These are phyloP conservation scores for Drosophila simulans DNA, from an alignment of 1,140 invertebrate species.

Conservation along the genomic window DNA sequence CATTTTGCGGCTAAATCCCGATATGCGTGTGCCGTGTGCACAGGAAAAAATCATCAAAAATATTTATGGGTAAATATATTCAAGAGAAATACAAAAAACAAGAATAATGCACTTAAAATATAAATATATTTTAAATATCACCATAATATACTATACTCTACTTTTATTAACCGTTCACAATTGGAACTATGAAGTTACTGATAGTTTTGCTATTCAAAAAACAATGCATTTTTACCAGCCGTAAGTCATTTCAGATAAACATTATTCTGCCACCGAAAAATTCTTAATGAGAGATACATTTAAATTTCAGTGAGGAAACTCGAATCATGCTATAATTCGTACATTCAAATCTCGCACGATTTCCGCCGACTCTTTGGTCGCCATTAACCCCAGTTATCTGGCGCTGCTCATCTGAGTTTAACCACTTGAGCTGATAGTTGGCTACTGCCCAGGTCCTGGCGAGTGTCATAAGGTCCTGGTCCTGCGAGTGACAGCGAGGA, in stretches of 20 bases:
- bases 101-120: too few species aligned
- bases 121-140: too few species aligned
- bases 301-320: background rate
- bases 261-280: too few species aligned
- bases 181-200: too few species aligned
- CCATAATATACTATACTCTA: too few species aligned
- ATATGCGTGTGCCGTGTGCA: conserved; percentile 5
- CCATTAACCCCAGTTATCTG: conserved; percentile 51
- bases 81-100: too few species aligned
- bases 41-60: background rate
- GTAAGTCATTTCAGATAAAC: too few species aligned
- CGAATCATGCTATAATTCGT: too few species aligned
- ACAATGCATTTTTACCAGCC: too few species aligned
- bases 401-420: conserved; percentile 59
- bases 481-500: conserved; percentile 49
- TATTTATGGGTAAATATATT: background rate
- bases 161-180: too few species aligned
- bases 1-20: conserved; percentile 36
- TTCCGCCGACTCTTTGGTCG: conserved; percentile 46
- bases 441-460: conserved; percentile 34
- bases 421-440: conserved; percentile 47
- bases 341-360: conserved; percentile 37
- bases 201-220: too few species aligned
- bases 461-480: background rate
- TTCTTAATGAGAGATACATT: background rate